Evolutionary conservation across 2,888 invertebrate genomes (phyloP).

Genomic region (Tinea semifulvella): DNA sequence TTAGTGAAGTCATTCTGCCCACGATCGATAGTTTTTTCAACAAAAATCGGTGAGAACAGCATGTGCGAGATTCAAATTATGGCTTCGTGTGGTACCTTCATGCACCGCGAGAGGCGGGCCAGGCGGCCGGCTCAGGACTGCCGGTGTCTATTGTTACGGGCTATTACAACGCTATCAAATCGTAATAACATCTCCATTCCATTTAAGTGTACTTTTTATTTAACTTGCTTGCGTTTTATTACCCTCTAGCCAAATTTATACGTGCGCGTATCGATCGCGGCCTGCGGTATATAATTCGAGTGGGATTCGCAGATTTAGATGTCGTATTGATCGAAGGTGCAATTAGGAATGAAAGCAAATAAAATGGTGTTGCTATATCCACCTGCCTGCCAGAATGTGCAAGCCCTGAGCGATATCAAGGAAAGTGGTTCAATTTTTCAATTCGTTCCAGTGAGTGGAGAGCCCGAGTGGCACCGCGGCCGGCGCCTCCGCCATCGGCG

Average conservation of each 20-base stretch:
- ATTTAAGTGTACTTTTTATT: neutral
- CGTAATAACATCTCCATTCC: slow-evolving; percentile 1
- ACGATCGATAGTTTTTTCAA: slow-evolving; percentile 38
- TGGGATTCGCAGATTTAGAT: slow-evolving; percentile 4
- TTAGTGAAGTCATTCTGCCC: slow-evolving; percentile 40
- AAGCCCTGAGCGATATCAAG: slow-evolving; percentile 35
- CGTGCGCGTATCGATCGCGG: neutral
- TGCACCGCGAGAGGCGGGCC: neutral
- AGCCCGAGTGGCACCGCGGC: slow-evolving; percentile 15
- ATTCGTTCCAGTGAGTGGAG: slow-evolving; percentile 24
- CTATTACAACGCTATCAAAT: neutral
- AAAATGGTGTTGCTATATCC: slow-evolving; percentile 41
- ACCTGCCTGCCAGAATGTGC: slow-evolving; percentile 40
- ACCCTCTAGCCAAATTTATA: neutral
- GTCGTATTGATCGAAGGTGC: slow-evolving; percentile 4
- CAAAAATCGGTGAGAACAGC: slow-evolving; percentile 33
- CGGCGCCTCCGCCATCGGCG: slow-evolving; percentile 18
- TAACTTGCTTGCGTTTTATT: neutral
- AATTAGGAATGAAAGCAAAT: slow-evolving; percentile 26
- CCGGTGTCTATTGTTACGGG: neutral
- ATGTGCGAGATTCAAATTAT: slow-evolving; percentile 16
- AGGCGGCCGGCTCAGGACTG: neutral
- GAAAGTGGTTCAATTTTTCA: slow-evolving; percentile 52
- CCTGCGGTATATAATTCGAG: neutral
- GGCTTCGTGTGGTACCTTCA: slow-evolving; percentile 8